Base-by-base conservation (phyloP, 2,113 vertebrate genomes). In the Cephalopholis sonnerati region DNA sequence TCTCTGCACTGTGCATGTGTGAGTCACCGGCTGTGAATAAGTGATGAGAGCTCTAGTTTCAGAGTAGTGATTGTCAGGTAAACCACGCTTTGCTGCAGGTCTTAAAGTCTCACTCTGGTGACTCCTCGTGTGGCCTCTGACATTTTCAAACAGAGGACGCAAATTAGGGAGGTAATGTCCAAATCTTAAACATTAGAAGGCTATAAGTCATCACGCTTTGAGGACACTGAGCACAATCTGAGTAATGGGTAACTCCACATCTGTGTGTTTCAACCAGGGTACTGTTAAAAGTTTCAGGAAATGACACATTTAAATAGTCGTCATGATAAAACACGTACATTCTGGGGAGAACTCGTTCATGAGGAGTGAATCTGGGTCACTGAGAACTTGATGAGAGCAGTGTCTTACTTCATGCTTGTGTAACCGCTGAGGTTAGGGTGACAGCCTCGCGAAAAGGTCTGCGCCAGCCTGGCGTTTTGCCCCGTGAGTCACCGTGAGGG, bases 1-100 rank as follows among this genome's bases (percentile, higher is more conserved):
- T 85, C 74, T 91, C 77, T 76, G 59, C 59, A 3, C 48, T 55
- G 10, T 29, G 70, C 44, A 41, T 48, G 77, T 61, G 82, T 91
- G 89, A 90, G 72, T 93, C 91, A 90, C 48, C 44, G 11, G 62
- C 74, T 87, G 85, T 94, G 88, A 94, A 94, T 95, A 92, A 95
- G 73, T 89, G 84, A 95, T 94, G 90, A 88, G 54, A 20, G 65
- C 89, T 95, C 88, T 74, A 53, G 91, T 95, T 94, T 87, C 93
- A 67, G 79, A 18, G 69, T 63, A 27, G 83, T 87, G 92, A 92
- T 91, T 91, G 89, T 86, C 82, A 86, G 82, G 85, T 87, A 71
- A 85, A 63, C 71, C 2, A 12, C 36, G 27, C 74, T 77, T 69
- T 74, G 58, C 67, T 27, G 25, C 36, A 58, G 71, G 68, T 81